Conservation (phyloP, 2,888 invertebrate species). For the Eupithecia pulchellata region DNA sequence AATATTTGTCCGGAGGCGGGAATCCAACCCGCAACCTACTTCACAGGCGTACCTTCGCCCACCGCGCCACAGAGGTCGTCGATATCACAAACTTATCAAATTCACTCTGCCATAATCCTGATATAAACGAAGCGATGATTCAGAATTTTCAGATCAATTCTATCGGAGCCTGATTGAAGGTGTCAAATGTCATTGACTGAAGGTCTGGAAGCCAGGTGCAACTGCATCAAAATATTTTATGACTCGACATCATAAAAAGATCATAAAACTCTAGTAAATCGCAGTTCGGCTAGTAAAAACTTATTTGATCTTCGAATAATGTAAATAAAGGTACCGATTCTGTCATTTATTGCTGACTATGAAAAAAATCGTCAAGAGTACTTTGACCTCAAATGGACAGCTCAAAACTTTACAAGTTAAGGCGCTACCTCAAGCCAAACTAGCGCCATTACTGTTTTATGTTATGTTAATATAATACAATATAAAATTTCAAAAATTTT, state of each 20-base stretch:
- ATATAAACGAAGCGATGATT: too few relatives aligned
- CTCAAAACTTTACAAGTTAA: background rate
- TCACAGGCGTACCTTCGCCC: too few relatives aligned
- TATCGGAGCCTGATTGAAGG: background rate
- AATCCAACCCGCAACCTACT: too few relatives aligned
- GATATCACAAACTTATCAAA: too few relatives aligned
- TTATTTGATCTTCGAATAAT: background rate
- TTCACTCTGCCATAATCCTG: too few relatives aligned
- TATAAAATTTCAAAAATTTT: too few relatives aligned
- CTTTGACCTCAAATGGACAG: background rate
- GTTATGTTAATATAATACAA: too few relatives aligned
- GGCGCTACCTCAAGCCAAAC: too few relatives aligned
- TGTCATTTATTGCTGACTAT: background rate
- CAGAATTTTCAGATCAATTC: background rate
- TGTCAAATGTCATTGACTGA: background rate
- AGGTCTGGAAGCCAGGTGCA: background rate
- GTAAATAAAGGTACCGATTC: background rate
- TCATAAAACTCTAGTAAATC: background rate
- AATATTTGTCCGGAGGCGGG: too few relatives aligned
- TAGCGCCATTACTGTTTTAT: too few relatives aligned
- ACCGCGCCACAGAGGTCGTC: too few relatives aligned
- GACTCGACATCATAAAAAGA: background rate
- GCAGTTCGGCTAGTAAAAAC: background rate
- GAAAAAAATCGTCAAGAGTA: background rate
- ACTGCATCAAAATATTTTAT: conserved; percentile 8